Evolutionary conservation across 2,113 vertebrate genomes (phyloP), one percentile per base, ranked within the genome.

Genomic region (Scalopus aquaticus): DNA sequence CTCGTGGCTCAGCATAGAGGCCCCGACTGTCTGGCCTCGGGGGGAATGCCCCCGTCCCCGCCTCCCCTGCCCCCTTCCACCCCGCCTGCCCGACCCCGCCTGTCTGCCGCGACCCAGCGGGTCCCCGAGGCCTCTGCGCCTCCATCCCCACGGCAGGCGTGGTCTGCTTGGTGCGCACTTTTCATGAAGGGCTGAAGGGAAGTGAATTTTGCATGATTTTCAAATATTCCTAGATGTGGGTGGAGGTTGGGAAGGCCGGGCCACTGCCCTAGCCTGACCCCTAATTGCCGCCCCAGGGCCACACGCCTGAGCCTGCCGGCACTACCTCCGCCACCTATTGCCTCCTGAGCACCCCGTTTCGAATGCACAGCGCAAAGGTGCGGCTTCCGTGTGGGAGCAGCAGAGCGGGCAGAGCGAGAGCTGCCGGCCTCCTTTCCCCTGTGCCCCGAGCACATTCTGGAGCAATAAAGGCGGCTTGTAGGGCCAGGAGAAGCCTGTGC

Each of bases 1-100:
- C 93, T 88, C 88, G 96, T 69, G 4, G 96, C 97, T 97, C 93
- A 96, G 76, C 98, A 97, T 88, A 12, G 95, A 96, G 95, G 83
- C 84, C 92, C 72, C 90, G 97, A 96, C 88, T 37, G 12, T 78
- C 95, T 96, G 96, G 94, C 54, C 87, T 88, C 24, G 93, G 84
- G 96, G 46, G 46, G n/a, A n/a, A n/a, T n/a, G n/a, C n/a, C n/a
- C n/a, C n/a, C n/a, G n/a, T n/a, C n/a, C n/a, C n/a, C n/a, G n/a
- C n/a, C n/a, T n/a, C n/a, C n/a, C n/a, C n/a, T n/a, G n/a, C n/a
- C n/a, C n/a, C n/a, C n/a, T n/a, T n/a, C n/a, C n/a, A n/a, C n/a
- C n/a, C n/a, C n/a, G n/a, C n/a, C 44, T 9, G 44, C 44, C 44
- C 9, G 44, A 44, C 44, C 44, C 44, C 44, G 44, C 44, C 44